Evolutionary conservation across 2,888 invertebrate genomes (phyloP), one percentile per base, ranked within the genome.

Genomic region (Panzeria rudis): DNA sequence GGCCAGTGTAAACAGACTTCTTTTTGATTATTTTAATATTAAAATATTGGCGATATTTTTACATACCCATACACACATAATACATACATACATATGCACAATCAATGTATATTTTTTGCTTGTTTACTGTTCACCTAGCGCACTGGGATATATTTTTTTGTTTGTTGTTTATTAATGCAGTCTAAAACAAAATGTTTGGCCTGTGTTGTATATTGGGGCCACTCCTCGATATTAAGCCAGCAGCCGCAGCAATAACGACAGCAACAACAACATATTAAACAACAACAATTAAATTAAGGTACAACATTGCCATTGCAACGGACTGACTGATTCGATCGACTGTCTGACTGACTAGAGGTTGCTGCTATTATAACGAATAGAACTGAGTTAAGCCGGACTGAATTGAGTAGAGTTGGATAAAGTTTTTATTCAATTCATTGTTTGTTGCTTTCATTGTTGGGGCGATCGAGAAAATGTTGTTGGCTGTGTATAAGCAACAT

Each of bases 231-330:
- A 82, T 85, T 76, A 72, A 83, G 76, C 56, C 71, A 83, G 56
- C 71, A 56, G 54, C 76, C 71, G 15, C 25, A 69, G 32, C 17
- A 68, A 47, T 15, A 66, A 64, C 20, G 69, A 41, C 25, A 73
- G 71, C 17, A 66, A 66, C 29, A 66, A 50, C 20, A 71, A 50
- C 17, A 73, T 66, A 17, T 56, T 66, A 29, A 72, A 56, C 29
- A 68, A 68, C 61, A 75, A 47, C 38, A 75, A 75, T 73, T 54
- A 83, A 79, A 79, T 77, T 82, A 82, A 85, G 82, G 85, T 85
- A 82, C 78, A 85, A 85, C 82, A 82, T 79, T 79, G 85, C 82
- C 78, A 85, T 82, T 85, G 85, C 79, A 82, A 79, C 47, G 50
- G 66, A 54, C 71, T 72, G 75, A 73, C 62, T 71, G 47, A 32